Conservation (phyloP, 2,888 invertebrate species). For the Xylocampa areola region DNA sequence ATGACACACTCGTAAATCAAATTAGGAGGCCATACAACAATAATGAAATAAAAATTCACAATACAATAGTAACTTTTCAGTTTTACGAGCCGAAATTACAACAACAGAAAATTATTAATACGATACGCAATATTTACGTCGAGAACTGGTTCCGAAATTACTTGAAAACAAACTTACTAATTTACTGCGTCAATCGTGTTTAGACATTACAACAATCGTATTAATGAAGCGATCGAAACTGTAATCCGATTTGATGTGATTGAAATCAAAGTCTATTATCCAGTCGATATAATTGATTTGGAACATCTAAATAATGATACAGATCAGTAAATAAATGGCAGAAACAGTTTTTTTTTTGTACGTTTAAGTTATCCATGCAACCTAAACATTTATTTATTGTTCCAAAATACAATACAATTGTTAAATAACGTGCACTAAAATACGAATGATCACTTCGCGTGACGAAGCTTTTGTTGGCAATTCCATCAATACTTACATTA, state of each 20-base stretch:
- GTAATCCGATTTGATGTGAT: conserved; percentile 9
- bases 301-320: conserved; percentile 8
- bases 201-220: conserved; percentile 19
- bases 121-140: conserved; percentile 24
- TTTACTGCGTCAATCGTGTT: conserved; percentile 2
- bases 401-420: conserved; percentile 11
- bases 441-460: conserved; percentile 41
- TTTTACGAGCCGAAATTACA: conserved; percentile 16
- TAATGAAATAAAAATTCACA: conserved; percentile 23
- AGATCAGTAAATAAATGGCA: conserved; percentile 10
- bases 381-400: conserved; percentile 13
- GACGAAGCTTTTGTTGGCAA: conserved; percentile 42
- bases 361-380: conserved; percentile 14
- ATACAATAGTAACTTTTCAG: conserved; percentile 16
- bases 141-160: conserved; percentile 29
- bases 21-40: conserved; percentile 51
- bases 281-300: conserved; percentile 5
- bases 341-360: conserved; percentile 42
- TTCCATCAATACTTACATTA: conserved; percentile 18
- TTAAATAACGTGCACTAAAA: conserved; percentile 14
- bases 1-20: conserved; percentile 56
- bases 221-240: conserved; percentile 17
- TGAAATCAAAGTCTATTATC: conserved; percentile 18
- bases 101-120: conserved; percentile 9
- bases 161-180: conserved; percentile 27